phyloP scores from a whole-genome alignment of 2,113 vertebrate species.

The Lophius piscatorius region DNA sequence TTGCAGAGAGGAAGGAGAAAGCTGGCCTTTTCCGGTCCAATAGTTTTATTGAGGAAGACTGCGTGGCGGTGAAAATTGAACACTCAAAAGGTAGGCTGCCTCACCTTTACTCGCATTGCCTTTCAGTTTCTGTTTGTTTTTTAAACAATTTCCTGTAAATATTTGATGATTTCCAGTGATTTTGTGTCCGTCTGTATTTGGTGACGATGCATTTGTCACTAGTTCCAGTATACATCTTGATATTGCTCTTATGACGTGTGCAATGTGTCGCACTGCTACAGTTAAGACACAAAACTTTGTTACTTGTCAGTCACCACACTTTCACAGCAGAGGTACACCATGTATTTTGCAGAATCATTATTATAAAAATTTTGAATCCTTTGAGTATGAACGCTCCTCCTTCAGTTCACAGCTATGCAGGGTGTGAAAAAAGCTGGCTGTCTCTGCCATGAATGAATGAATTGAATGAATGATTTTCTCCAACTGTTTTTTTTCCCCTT shows the following conservation, averaged over 20 bases:
- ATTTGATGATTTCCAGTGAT: neutral
- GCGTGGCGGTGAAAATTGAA: conserved; percentile 79
- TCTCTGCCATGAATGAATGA: conserved; percentile 7
- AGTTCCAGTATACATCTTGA: no score
- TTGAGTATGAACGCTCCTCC: neutral
- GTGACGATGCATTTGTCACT: no score
- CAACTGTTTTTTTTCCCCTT: conserved; percentile 22
- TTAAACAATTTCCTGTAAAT: no score
- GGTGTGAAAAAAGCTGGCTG: conserved; percentile 6
- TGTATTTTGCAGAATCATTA: no score
- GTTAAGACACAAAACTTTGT: no score
- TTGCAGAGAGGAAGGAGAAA: conserved; percentile 74
- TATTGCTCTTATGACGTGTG: conserved; percentile 4
- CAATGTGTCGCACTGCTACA: neutral
- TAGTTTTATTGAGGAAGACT: conserved; percentile 68
- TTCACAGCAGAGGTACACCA: no score
- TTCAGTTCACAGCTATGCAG: neutral
- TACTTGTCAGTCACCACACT: no score
- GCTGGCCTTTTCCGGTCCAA: conserved; percentile 69
- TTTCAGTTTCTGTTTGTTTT: neutral
- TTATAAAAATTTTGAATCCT: no score
- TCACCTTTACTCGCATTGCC: neutral
- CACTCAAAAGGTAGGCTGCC: conserved; percentile 66
- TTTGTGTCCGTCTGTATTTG: neutral
- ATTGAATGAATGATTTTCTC: conserved; percentile 41